phyloP scores from a whole-genome alignment of 2,797 vertebrate species.

The Pseudocheirus occidentalis region DNA sequence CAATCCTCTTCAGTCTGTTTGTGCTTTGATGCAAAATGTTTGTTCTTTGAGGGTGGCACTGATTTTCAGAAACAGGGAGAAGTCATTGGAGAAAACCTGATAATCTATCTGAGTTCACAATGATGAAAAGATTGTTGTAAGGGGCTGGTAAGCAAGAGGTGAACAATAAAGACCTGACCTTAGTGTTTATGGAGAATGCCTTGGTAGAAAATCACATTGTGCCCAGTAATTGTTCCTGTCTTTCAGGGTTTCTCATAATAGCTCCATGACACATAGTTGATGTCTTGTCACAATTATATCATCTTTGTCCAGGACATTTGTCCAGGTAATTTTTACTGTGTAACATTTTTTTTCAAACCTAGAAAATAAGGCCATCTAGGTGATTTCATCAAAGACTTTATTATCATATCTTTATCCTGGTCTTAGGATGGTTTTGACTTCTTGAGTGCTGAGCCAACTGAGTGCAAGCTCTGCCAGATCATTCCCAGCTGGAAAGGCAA shows the following conservation, averaged over 20 bases:
- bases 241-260: background rate
- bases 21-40: background rate
- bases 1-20: background rate
- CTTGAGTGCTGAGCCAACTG: background rate
- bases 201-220: background rate
- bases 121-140: background rate
- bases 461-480: background rate
- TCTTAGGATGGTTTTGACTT: background rate
- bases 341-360: background rate
- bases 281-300: background rate
- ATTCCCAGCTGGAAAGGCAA: background rate
- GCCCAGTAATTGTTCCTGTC: background rate
- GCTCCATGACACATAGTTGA: background rate
- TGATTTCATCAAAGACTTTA: background rate
- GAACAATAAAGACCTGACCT: background rate
- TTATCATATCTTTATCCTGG: background rate
- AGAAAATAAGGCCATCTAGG: background rate
- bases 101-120: background rate
- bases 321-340: background rate
- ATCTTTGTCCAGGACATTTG: background rate
- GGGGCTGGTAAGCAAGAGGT: background rate
- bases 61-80: background rate
- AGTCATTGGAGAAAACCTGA: background rate
- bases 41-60: background rate
- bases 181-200: background rate